Evolutionary conservation across 2,113 vertebrate genomes (phyloP).

Genomic region (Oophaga pumilio): DNA sequence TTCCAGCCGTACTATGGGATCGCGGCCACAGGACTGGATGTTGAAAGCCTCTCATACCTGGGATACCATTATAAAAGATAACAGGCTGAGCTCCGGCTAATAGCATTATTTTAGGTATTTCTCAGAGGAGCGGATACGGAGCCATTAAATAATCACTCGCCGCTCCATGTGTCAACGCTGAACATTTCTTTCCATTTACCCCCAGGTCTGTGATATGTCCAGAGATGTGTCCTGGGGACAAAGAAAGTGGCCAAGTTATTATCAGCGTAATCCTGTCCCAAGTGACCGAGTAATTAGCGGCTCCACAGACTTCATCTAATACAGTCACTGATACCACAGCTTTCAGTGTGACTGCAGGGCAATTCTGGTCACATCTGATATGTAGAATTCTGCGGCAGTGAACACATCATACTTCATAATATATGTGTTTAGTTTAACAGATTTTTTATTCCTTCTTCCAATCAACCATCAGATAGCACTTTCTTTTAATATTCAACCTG

Average conservation of each 20-base stretch:
- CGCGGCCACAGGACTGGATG: background rate
- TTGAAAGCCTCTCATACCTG: slow-evolving; percentile 48
- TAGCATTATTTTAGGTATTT: slow-evolving; percentile 48
- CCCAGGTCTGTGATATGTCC: background rate
- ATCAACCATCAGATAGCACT: too few relatives aligned
- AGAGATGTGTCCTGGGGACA: background rate
- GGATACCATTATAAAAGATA: slow-evolving; percentile 47
- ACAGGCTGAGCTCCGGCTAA: slow-evolving; percentile 1
- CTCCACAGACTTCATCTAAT: background rate
- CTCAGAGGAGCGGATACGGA: slow-evolving; percentile 4
- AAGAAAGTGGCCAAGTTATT: background rate
- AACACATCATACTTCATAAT: too few relatives aligned
- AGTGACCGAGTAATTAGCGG: background rate
- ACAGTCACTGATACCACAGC: background rate
- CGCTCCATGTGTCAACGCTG: background rate
- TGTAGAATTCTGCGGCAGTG: too few relatives aligned
- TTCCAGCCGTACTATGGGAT: slow-evolving; percentile 13
- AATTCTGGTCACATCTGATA: background rate
- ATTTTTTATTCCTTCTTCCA: too few relatives aligned
- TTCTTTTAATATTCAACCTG: too few relatives aligned
- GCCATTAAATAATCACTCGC: slow-evolving; percentile 43
- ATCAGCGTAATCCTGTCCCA: background rate
- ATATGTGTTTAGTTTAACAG: too few relatives aligned
- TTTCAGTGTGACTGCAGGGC: background rate
- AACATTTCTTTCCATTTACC: background rate